These are phyloP conservation scores for Macaca mulatta DNA, from an alignment of 2,113 vertebrate genomes.

Conservation along the genomic window DNA sequence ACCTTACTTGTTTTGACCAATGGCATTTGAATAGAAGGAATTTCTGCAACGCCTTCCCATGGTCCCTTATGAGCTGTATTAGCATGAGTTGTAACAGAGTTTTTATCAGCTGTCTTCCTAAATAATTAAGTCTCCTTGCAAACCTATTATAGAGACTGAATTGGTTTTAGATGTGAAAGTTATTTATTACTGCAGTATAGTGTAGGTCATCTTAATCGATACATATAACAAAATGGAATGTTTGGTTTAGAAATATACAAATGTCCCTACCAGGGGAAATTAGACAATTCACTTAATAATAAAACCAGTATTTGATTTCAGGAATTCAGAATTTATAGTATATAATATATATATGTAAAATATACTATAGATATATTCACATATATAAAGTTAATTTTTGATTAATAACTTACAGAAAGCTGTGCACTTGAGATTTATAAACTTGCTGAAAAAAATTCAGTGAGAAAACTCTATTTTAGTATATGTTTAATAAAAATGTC, in stretches of 20 bases:
- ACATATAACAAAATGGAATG: not conserved
- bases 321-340: not conserved
- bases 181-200: not conserved
- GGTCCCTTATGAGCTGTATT: too few relatives aligned
- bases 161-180: not conserved
- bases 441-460: not conserved
- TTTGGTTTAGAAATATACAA: not conserved
- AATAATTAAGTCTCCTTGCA: not conserved
- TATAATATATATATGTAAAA: not conserved
- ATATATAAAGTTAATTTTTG: not conserved
- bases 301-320: not conserved
- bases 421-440: not conserved
- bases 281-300: not conserved
- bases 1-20: not conserved
- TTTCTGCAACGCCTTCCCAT: not conserved
- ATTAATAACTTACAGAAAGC: not conserved
- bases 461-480: not conserved
- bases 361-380: not conserved
- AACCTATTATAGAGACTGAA: not conserved
- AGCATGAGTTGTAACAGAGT: not conserved
- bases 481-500: not conserved
- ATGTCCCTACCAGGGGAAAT: not conserved
- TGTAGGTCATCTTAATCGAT: not conserved
- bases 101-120: not conserved
- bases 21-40: not conserved